Evolutionary conservation across 2,797 vertebrate genomes (phyloP), one percentile per base, ranked within the genome.

Genomic region (Falco naumanni): DNA sequence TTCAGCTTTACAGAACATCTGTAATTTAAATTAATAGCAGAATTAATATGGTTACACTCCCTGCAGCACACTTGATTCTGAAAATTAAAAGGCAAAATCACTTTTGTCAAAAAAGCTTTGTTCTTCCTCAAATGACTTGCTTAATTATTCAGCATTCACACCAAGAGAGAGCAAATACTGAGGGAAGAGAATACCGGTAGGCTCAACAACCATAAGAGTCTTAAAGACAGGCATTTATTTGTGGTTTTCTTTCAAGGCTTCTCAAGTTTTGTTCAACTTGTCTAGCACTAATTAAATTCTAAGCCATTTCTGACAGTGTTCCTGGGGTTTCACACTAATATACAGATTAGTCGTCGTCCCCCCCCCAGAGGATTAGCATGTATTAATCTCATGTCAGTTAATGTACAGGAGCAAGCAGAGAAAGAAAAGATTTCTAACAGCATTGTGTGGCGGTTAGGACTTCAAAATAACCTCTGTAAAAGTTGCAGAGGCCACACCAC

Each of bases 101-200:
- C 93, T 97, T 97, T 83, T 65, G 48, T 96, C 89, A 85, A 95
- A 97, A 97, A 97, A 85, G 45, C 74, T 70, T 89, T 93, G 48
- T 93, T 93, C 84, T 81, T 92, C 70, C 53, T 86, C 87, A 91
- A 9, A 91, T 96, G 81, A 72, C 87, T 95, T 69, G 22, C 78
- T 92, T 93, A 97, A 95, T 97, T 97, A 95, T 95, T 97, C 77
- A 85, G 39, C 37, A 85, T 81, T 89, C 83, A 22, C 71, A 81
- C 65, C 79, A 66, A 89, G 61, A 83, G 50, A 83, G 47, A 82
- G 63, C 59, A 87, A 77, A 89, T 72, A 91, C 29, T 89, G 75
- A 95, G 68, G 78, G 65, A 54, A 59, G 29, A 77, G 50, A 83
- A 61, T 50, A 56, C 31, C 8, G 3, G 21, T 61, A 85, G 41